phyloP scores from a whole-genome alignment of 2,888 invertebrate species.

The Lepas anatifera region DNA sequence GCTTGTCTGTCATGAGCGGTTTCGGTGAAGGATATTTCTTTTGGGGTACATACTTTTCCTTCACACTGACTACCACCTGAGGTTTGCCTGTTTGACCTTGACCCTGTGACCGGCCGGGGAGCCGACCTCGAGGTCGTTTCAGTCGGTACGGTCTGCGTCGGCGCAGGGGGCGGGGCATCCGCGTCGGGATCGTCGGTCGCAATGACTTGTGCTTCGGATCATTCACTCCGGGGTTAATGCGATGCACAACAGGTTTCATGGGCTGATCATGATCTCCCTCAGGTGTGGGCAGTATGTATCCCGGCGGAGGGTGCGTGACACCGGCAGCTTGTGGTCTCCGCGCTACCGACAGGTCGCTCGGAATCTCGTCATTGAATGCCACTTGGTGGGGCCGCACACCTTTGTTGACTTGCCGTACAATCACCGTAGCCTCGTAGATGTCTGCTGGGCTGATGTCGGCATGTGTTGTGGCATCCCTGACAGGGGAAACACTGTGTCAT shows the following conservation, averaged over 20 bases:
- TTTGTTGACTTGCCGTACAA: neutral
- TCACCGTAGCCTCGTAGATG: neutral
- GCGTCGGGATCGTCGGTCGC: neutral
- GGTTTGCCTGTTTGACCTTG: too few species aligned
- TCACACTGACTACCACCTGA: too few species aligned
- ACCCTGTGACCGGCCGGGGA: too few species aligned
- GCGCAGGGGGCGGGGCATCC: neutral
- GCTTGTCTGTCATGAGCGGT: too few species aligned
- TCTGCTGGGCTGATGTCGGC: neutral
- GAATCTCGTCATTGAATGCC: neutral
- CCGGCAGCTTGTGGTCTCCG: neutral
- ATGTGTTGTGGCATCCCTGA: neutral
- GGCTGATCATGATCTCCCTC: too few species aligned
- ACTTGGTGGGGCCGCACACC: neutral
- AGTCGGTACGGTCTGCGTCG: neutral
- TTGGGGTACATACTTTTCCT: too few species aligned
- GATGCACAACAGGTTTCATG: too few species aligned
- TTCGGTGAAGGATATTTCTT: too few species aligned
- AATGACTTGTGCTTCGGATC: constrained; percentile 3
- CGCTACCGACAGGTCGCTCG: neutral
- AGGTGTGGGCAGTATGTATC: neutral
- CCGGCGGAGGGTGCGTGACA: neutral
- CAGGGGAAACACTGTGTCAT: neutral
- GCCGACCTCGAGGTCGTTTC: too few species aligned
- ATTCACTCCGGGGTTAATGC: neutral